Base-by-base conservation (phyloP, 2,797 vertebrate genomes). In the Platalea minor region DNA sequence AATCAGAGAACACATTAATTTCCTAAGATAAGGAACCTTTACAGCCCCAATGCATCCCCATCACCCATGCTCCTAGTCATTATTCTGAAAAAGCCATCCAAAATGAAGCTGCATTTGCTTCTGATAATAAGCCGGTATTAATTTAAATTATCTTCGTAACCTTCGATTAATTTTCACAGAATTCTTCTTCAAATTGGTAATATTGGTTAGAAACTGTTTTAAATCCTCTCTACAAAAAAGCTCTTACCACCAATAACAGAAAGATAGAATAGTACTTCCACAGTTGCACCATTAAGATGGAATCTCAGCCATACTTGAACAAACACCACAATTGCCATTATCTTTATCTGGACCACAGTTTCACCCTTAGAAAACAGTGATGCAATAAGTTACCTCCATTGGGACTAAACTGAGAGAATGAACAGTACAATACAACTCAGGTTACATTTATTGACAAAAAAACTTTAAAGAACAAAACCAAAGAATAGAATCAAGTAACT, bases 301-400 rank as follows among this genome's bases (percentile, higher is more conserved):
- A 85, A 79, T 51, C 56, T 51, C 74, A 93, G 12, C 29, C 3
- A 1, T 25, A 37, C 28, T 43, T 46, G 29, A 45, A 33, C 35
- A 68, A 81, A 29, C 41, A 41, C 11, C 33, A 59, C 21, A 29
- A 5, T 2, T 76, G 48, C 20, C 46, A 21, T 24, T n/a, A 33
- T 11, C 53, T 68, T 46, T 39, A 19, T 7, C 29, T 61, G 39
- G 15, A 61, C 17, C 65, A 73, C 7, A 67, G 10, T 28, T 70
- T 64, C 28, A 84, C 23, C 19, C 29, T 37, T 11, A 76, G 50
- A 68, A 75, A 72, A 57, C 61, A 28, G 26, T 3, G 25, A 29
- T 1, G 9, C 13, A 4, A 1, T 12, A 51, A 75, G 28, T 43
- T 63, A 4, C 10, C 25, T 35, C n/a, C 31, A 0, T 0, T 43